Percentiles rank a stretch among this genome's conserved stretches.
These are phyloP conservation scores for Corythornis cristatus DNA, from an alignment of 2,113 vertebrate genomes.

Conservation along the genomic window DNA sequence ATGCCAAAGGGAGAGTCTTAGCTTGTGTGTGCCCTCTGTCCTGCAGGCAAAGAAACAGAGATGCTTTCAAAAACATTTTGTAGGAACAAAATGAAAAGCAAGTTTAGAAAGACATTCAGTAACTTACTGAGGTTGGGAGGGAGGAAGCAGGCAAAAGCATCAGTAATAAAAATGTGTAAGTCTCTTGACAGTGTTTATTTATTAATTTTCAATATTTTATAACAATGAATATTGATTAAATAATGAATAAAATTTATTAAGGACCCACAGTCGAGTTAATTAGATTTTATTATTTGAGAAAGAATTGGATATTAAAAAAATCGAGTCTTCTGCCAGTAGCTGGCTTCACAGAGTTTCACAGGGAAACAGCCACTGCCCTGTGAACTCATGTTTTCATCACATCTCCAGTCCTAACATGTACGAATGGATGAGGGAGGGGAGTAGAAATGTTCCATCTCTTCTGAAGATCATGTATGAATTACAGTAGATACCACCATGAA, in stretches of 20 bases:
- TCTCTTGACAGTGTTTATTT: conserved; percentile 11
- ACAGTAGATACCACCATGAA: background rate
- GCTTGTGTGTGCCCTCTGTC: background rate
- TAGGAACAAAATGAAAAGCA: background rate
- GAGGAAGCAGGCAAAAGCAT: background rate
- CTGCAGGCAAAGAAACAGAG: background rate
- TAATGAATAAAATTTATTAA: conserved; percentile 19
- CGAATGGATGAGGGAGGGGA: background rate
- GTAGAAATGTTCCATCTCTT: background rate
- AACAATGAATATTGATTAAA: conserved; percentile 48
- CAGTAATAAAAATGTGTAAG: background rate
- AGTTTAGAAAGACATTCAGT: background rate
- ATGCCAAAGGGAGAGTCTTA: background rate
- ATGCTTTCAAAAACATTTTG: background rate
- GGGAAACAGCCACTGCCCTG: background rate
- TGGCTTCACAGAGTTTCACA: background rate
- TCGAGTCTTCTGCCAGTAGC: background rate
- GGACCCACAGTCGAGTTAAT: background rate
- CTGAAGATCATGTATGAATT: background rate
- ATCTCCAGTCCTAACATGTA: background rate
- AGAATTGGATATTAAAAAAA: conserved; percentile 48
- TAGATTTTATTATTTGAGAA: conserved; percentile 51
- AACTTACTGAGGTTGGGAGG: background rate
- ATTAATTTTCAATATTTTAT: conserved; percentile 27
- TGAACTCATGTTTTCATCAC: background rate